These are phyloP conservation scores for Dascillus cervinus DNA, from an alignment of 2,888 invertebrate species.

Conservation along the genomic window DNA sequence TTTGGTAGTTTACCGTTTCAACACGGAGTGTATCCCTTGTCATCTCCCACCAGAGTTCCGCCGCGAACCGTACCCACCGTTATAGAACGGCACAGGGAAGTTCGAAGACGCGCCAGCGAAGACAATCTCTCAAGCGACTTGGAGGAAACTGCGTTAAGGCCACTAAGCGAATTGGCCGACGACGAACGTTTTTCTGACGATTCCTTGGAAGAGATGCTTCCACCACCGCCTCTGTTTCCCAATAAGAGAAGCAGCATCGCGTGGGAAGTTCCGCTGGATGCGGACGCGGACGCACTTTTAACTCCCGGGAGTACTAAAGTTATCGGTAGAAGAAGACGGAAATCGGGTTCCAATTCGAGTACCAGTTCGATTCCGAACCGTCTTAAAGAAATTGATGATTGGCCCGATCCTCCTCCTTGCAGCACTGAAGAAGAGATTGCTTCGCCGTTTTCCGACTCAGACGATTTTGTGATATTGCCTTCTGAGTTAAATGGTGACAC, in stretches of 20 bases:
- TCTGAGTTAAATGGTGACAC: constrained; percentile 39
- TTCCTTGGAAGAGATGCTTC: constrained; percentile 69
- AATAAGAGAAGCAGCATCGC: constrained; percentile 76
- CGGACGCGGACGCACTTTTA: constrained; percentile 61
- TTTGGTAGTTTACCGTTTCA: constrained; percentile 63
- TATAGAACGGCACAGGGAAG: constrained; percentile 72
- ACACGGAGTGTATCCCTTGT: constrained; percentile 51
- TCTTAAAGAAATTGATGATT: constrained; percentile 61
- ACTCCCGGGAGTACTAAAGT: constrained; percentile 51
- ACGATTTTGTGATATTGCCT: constrained; percentile 33
- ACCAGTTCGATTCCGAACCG: constrained; percentile 66
- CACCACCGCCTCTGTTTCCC: constrained; percentile 50
- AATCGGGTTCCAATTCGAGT: constrained; percentile 51
- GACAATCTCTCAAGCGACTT: constrained; percentile 38
- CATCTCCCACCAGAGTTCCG: constrained; percentile 51
- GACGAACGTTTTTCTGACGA: constrained; percentile 74
- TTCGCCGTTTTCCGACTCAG: constrained; percentile 62
- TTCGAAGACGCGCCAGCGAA: constrained; percentile 50
- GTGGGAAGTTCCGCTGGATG: constrained; percentile 76
- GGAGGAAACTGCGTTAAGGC: constrained; percentile 32
- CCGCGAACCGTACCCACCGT: constrained; percentile 64
- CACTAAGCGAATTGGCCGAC: constrained; percentile 41
- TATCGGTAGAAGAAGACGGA: constrained; percentile 29
- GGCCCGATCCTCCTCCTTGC: constrained; percentile 66
- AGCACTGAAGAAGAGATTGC: constrained; percentile 60